These are phyloP conservation scores for Centruroides sculpturatus DNA, from an alignment of 1,140 invertebrate species.

Conservation along the genomic window DNA sequence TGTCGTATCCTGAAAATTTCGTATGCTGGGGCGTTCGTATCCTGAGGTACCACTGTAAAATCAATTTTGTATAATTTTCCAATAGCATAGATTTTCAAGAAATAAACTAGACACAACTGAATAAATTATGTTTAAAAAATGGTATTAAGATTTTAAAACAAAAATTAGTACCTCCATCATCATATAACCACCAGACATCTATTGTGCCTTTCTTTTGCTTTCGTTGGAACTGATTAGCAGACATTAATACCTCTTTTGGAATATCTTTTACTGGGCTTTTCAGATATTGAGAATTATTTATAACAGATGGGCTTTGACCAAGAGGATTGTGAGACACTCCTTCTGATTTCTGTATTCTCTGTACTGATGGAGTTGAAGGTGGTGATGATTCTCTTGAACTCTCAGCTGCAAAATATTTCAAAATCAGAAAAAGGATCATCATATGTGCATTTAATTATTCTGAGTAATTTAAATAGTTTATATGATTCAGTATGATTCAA, in stretches of 20 bases:
- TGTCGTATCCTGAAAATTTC: too few species aligned
- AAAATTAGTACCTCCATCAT: slow-evolving; percentile 36
- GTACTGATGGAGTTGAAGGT: slow-evolving; percentile 10
- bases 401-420: not conserved
- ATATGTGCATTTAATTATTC: too few species aligned
- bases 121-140: too few species aligned
- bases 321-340: not conserved
- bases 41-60: too few species aligned
- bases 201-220: slow-evolving; percentile 37
- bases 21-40: too few species aligned
- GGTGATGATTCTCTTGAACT: slow-evolving; percentile 16
- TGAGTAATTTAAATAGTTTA: too few species aligned
- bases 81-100: too few species aligned
- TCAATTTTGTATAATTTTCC: too few species aligned
- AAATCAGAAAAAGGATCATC: too few species aligned
- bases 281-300: not conserved
- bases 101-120: too few species aligned
- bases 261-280: not conserved
- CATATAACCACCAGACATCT: slow-evolving; percentile 49
- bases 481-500: too few species aligned
- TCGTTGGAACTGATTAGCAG: slow-evolving; percentile 18
- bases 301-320: slow-evolving; percentile 3
- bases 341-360: not conserved
- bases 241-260: slow-evolving; percentile 15
- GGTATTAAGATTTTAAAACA: too few species aligned